Evolutionary conservation across 2,113 vertebrate genomes (phyloP).

Genomic region (Melanostigma gelatinosum): DNA sequence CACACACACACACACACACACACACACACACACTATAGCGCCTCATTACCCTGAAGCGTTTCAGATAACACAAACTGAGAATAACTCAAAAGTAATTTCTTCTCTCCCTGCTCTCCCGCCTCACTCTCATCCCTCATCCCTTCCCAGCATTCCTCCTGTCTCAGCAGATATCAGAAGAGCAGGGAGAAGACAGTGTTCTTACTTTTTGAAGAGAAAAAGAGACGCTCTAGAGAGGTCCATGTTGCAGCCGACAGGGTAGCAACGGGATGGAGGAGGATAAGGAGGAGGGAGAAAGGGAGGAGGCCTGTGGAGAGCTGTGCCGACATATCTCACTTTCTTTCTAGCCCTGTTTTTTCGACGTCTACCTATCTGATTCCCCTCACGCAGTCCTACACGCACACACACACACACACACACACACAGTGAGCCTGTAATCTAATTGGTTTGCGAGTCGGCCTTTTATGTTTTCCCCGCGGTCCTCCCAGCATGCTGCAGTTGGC

Average conservation of each 20-base stretch:
- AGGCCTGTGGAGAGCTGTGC: constrained; percentile 35
- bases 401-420: constrained; percentile 14
- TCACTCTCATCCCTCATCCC: constrained; percentile 1
- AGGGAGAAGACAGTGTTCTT: constrained; percentile 23
- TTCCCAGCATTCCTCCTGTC: constrained; percentile 41
- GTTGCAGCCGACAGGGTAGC: constrained; percentile 21
- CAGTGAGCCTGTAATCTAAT: constrained; percentile 50
- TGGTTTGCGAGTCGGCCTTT: constrained; percentile 47
- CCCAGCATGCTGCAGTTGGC: constrained; percentile 43
- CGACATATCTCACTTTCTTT: constrained; percentile 43
- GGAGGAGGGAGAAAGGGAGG: background rate
- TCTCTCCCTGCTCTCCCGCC: constrained; percentile 5
- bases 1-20: background rate
- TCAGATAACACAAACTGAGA: constrained; percentile 59
- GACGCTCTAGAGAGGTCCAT: constrained; percentile 47
- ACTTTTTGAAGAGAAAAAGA: constrained; percentile 47
- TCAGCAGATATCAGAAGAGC: constrained; percentile 61
- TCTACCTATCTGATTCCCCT: constrained; percentile 39
- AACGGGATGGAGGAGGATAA: constrained; percentile 3
- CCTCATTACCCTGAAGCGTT: constrained; percentile 54
- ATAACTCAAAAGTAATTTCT: constrained; percentile 52
- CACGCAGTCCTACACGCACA: constrained; percentile 11
- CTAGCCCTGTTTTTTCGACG: constrained; percentile 23
- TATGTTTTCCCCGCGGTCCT: constrained; percentile 55
- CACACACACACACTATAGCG: background rate